Conservation (phyloP, 2,888 invertebrate species). For the Drosophila hawaiiensis region DNA sequence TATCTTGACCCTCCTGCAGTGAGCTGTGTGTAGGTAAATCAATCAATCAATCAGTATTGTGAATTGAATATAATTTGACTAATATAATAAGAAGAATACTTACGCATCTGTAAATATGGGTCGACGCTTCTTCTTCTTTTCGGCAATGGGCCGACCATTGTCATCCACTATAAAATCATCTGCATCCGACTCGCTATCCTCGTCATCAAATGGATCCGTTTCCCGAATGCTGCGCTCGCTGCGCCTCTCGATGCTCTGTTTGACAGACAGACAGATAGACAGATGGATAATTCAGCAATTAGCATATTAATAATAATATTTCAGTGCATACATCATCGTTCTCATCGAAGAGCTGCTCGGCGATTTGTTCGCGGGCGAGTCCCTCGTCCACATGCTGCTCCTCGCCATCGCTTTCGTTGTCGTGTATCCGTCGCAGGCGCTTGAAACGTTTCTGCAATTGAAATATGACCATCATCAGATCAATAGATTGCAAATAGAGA, state of each 20-base stretch:
- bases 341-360: slow-evolving; percentile 94
- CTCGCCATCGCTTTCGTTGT: slow-evolving; percentile 96
- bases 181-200: slow-evolving; percentile 93
- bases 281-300: not conserved
- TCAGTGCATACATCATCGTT: slow-evolving; percentile 91
- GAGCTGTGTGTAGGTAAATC: slow-evolving; percentile 87
- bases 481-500: not conserved
- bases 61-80: too few species aligned
- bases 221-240: slow-evolving; percentile 90
- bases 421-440: slow-evolving; percentile 92
- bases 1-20: slow-evolving; percentile 98
- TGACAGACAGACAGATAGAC: not conserved
- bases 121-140: slow-evolving; percentile 91
- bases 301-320: slow-evolving; percentile 87
- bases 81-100: slow-evolving; percentile 83
- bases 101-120: slow-evolving; percentile 95
- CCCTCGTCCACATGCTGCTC: slow-evolving; percentile 91
- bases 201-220: slow-evolving; percentile 87
- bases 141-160: slow-evolving; percentile 94
- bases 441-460: slow-evolving; percentile 92
- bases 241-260: slow-evolving; percentile 91
- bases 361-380: slow-evolving; percentile 94
- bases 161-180: slow-evolving; percentile 99
- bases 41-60: slow-evolving; percentile 2
- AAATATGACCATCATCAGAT: not conserved